Conservation (phyloP, 2,797 vertebrate genomes). For the Pipistrellus nathusii region DNA sequence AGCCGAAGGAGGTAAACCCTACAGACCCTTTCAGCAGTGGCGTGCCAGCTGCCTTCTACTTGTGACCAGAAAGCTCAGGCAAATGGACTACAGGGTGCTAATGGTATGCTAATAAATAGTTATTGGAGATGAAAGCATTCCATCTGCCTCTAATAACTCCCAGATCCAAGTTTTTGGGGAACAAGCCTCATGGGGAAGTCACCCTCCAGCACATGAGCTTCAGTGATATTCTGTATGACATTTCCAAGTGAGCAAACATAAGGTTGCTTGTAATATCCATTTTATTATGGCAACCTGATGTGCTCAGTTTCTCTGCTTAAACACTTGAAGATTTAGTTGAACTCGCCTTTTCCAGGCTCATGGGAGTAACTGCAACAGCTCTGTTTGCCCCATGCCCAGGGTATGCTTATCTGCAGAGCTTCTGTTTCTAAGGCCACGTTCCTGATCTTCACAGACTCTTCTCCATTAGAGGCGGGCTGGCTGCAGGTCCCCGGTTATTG, state of each 20-base stretch:
- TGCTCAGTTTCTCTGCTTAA: background rate
- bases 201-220: background rate
- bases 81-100: background rate
- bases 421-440: background rate
- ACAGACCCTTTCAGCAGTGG: background rate
- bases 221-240: conserved; percentile 2
- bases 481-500: background rate
- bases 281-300: background rate
- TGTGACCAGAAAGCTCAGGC: conserved; percentile 9
- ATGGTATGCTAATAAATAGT: conserved; percentile 40
- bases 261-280: conserved; percentile 45
- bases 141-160: conserved; percentile 29
- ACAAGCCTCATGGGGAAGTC: background rate
- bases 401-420: background rate
- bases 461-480: background rate
- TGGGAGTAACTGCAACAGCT: background rate
- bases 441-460: background rate
- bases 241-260: conserved; percentile 28
- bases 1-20: background rate
- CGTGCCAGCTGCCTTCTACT: conserved; percentile 45
- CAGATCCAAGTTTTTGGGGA: background rate
- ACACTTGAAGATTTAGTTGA: background rate
- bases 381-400: background rate
- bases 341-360: background rate
- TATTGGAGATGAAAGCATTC: conserved; percentile 48